Evolutionary conservation across 2,888 invertebrate species (phyloP), one percentile per base, ranked within the genome.

Genomic region (Allygus modestus): DNA sequence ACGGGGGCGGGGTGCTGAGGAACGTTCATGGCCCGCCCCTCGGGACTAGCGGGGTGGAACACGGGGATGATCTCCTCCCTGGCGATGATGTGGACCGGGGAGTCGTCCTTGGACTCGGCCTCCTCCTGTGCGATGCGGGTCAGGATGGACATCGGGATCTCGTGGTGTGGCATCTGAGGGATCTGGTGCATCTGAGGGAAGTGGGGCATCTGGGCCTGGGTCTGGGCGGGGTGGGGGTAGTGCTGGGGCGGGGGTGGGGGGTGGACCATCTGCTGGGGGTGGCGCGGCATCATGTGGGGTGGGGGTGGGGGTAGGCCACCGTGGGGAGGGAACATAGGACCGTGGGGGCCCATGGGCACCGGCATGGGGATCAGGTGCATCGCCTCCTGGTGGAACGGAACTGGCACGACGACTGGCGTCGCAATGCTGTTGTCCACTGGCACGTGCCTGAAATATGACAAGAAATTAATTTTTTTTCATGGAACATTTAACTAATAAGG

Each of bases 341-440:
- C 86, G 43, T 86, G 85, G 82, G 86, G 85, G 77, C 86, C 85
- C 86, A 87, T 86, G 33, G 86, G 86, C 43, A 85, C 84, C 33
- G 85, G 87, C 83, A 82, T 81, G 31, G 85, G 86, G 61, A 84
- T 75, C 33, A 84, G 86, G 65, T 75, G 87, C 46, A 89, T 89
- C 87, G 87, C 88, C 86, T 86, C 87, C 82, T 88, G 87, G 85
- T 88, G 87, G 84, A 89, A 88, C 20, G 87, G 87, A 54, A 87
- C 84, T 46, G 91, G 91, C 89, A 91, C 86, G 9, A 87, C 84
- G n/a, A 88, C 90, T 28, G 91, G 91, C 83, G 91, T 85, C 91
- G 90, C 92, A 89, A 93, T 90, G 15, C 92, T 92, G 15, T 92
- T 92, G 87, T 92, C 92, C 88, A 92, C 91, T 54, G 92, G 91